Evolutionary conservation across 1,140 invertebrate genomes (phyloP), one percentile per base, ranked within the genome.

Genomic region (Drosophila ohnishii): DNA sequence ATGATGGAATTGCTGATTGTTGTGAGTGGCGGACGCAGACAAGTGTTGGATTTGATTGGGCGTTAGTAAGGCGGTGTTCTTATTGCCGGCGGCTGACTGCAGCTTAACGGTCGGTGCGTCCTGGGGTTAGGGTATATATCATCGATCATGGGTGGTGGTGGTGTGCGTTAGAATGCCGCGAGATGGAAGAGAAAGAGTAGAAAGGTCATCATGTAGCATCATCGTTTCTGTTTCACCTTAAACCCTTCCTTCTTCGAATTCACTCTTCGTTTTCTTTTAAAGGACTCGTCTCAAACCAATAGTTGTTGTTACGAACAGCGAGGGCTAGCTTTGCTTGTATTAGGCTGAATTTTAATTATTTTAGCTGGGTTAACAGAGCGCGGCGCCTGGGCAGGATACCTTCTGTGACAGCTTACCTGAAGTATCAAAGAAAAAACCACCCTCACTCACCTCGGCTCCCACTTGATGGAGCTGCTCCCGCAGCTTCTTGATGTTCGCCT

Each of bases 401-500:
- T 61, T 61, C 10, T 37, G 16, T 25, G 55, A 69, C 13, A 44
- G n/a, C 47, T 69, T 65, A 44, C 47, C 62, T 35, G 5, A n/a
- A 10, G 28, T 11, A 28, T n/a, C 32, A 51, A 13, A 5, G 0
- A 0, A 11, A 11, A 19, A 32, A 11, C n/a, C 9, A 2, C n/a
- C 28, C 44, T 14, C 30, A 89, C 88, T 82, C 66, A 92, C 91
- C 84, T 92, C 91, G 45, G 89, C 91, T 30, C 90, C 89, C 40
- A 90, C 82, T 78, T 90, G 85, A 32, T 80, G 87, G 25, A 92
- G 77, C 67, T 92, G 91, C 63, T 92, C 91, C 6, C 90, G 84
- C 42, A 92, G 77, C 42, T 83, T 92, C 11, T 82, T 78, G 58
- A 92, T 92, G 55, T 91, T 92, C 34, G 90, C 84, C 74, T 92